Conservation (phyloP, 2,888 invertebrate species). For the Mimachlamys varia region DNA sequence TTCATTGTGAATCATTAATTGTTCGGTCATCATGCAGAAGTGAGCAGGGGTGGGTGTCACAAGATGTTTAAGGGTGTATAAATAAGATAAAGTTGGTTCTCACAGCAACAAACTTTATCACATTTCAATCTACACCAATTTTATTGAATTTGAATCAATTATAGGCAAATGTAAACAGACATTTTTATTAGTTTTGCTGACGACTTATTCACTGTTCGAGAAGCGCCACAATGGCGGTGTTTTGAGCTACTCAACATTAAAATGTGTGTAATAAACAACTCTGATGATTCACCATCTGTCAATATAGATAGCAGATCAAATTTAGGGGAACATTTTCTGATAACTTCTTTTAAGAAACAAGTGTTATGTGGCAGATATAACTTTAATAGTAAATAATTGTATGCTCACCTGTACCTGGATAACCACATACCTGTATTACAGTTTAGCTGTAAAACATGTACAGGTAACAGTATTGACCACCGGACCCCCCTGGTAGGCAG, state of each 20-base stretch:
- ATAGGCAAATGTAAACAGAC: background rate
- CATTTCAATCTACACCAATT: background rate
- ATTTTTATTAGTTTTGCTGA: background rate
- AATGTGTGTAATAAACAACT: background rate
- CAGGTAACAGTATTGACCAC: slow-evolving; percentile 10
- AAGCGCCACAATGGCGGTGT: too few relatives aligned
- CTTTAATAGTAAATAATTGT: background rate
- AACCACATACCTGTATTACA: background rate
- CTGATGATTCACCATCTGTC: background rate
- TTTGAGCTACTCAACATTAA: too few relatives aligned
- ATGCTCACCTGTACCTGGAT: background rate
- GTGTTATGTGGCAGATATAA: background rate
- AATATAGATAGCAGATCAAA: slow-evolving; percentile 23
- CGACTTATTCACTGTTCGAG: too few relatives aligned
- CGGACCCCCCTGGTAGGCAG: background rate
- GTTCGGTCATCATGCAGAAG: background rate
- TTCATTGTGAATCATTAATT: background rate
- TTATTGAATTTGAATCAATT: background rate
- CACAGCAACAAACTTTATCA: background rate
- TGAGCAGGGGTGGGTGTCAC: background rate
- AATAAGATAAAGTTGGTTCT: background rate
- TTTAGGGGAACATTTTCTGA: background rate
- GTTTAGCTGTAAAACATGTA: background rate
- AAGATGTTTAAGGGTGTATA: background rate
- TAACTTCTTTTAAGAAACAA: background rate